Evolutionary conservation across 2,797 vertebrate genomes (phyloP), one percentile per base, ranked within the genome.

Genomic region (Hyperoplus lanceolatus): DNA sequence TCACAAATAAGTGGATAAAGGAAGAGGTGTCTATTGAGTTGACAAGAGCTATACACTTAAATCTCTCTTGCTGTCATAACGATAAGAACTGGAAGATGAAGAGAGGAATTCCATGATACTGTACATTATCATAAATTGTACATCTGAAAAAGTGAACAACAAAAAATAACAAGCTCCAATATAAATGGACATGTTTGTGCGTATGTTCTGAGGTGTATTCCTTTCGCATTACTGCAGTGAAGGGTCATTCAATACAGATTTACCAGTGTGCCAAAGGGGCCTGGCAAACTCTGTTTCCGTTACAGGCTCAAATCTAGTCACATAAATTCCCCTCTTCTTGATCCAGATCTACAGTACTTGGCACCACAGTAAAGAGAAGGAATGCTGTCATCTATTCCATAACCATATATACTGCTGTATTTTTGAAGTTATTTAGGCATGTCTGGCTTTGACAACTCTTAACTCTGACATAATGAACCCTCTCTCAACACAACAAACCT

Each of bases 331-430:
- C 29, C 29, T 29, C 29, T 61, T 83, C 67, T 58, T 68, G 43
- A 73, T 77, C 69, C 82, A 55, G 53, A 80, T 85, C 69, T 77
- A 76, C 77, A 75, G 66, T 29, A 76, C 70, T 58, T 79, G 82
- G 85, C 80, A 73, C 73, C 75, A 77, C 88, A 81, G 82, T 86
- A 88, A 90, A 87, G 87, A 93, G 84, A 85, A 79, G 81, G 80
- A 92, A 86, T 78, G 86, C 76, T 68, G 69, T 43, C 45, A 72
- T 84, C 64, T 86, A 68, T 77, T 58, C 85, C 42, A 12, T 1
- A 80, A 65, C 85, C 29, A 3, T 29, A 54, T 55, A 85, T 83
- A 72, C 65, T 13, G 49, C 15, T 84, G 67, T 80, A 67, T 86
- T 89, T 86, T 73, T 54, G 75, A 29, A 29, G 63, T 79, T 79